phyloP scores from a whole-genome alignment of 2,113 vertebrate genomes.

The Mirza zaza region DNA sequence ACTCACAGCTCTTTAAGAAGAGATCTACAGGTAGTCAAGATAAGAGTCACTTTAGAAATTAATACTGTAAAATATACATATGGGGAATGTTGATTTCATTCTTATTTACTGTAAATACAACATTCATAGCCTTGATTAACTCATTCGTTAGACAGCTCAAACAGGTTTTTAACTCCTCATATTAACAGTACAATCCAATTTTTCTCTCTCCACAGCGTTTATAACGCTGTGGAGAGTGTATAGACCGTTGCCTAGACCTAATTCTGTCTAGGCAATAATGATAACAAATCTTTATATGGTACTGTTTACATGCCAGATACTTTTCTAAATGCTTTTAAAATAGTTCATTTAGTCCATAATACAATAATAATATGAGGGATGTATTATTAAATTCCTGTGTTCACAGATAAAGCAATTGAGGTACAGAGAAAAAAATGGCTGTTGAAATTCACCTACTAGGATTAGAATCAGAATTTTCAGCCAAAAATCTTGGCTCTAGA shows the following conservation, averaged over 20 bases:
- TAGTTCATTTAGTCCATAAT: neutral
- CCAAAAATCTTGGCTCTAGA: neutral
- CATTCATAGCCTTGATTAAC: neutral
- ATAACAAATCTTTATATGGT: neutral
- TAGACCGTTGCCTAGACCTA: neutral
- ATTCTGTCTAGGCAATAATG: neutral
- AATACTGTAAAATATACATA: neutral
- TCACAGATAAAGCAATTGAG: neutral
- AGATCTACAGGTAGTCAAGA: neutral
- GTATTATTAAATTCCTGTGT: neutral
- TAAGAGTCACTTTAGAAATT: neutral
- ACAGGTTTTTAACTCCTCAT: neutral
- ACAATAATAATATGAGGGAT: neutral
- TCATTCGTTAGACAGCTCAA: neutral
- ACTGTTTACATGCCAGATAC: neutral
- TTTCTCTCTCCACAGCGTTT: neutral
- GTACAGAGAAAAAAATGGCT: neutral
- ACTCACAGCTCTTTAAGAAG: neutral
- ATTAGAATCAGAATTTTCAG: neutral
- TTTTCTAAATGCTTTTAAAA: neutral
- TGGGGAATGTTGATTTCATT: neutral
- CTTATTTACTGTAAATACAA: neutral
- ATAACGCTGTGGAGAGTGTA: too few relatives aligned
- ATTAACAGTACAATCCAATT: neutral
- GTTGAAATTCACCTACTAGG: neutral